A percentile compares a stretch with the other conserved stretches of the same genome.
Evolutionary conservation across 2,113 vertebrate genomes (phyloP).

Genomic region (Trichomycterus rosablanca): DNA sequence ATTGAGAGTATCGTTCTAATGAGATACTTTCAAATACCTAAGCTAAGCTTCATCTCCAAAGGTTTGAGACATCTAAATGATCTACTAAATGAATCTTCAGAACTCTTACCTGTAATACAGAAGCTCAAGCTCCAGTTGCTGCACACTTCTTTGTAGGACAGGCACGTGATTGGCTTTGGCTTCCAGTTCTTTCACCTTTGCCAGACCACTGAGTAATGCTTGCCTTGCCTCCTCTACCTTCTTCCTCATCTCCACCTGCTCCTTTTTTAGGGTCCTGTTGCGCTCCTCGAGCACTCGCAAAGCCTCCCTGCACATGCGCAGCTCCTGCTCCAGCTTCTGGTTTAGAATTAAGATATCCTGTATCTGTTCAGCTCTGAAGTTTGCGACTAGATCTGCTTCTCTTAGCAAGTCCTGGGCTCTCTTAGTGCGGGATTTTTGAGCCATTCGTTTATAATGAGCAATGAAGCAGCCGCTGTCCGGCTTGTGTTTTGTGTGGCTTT

Average conservation of each 20-base stretch:
- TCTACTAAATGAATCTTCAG: not conserved
- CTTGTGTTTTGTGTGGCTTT: slow-evolving; percentile 73
- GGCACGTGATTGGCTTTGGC: slow-evolving; percentile 74
- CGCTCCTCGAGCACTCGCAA: slow-evolving; percentile 70
- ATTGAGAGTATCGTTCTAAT: no score
- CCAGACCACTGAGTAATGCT: slow-evolving; percentile 71
- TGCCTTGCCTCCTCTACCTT: slow-evolving; percentile 82
- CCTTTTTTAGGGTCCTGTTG: slow-evolving; percentile 72
- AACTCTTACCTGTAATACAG: slow-evolving; percentile 76
- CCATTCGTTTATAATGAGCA: slow-evolving; percentile 52
- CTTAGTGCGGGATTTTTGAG: slow-evolving; percentile 47
- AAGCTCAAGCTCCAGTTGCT: slow-evolving; percentile 78
- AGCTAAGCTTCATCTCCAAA: no score
- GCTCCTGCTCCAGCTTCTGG: slow-evolving; percentile 76
- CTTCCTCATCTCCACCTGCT: slow-evolving; percentile 79
- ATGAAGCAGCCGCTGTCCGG: slow-evolving; percentile 66
- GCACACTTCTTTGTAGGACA: slow-evolving; percentile 68
- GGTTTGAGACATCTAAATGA: no score
- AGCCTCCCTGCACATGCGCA: slow-evolving; percentile 71
- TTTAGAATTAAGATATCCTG: slow-evolving; percentile 73
- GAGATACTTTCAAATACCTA: no score
- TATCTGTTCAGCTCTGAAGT: slow-evolving; percentile 70
- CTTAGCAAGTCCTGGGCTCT: slow-evolving; percentile 70
- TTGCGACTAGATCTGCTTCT: slow-evolving; percentile 71
- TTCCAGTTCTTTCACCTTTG: slow-evolving; percentile 88